Evolutionary conservation across 1,140 invertebrate genomes (phyloP), one percentile per base, ranked within the genome.

Genomic region (Whitmania pigra): DNA sequence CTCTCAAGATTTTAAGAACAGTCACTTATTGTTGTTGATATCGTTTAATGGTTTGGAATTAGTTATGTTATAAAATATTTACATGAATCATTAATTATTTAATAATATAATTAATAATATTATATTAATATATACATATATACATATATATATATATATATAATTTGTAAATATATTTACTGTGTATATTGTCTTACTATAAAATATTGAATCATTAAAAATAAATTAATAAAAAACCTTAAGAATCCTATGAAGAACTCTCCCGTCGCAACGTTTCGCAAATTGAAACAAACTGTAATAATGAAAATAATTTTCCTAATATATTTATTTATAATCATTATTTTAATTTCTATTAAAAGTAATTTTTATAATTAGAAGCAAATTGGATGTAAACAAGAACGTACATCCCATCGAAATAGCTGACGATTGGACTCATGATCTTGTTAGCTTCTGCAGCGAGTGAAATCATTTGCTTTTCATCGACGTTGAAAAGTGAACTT

Each of bases 181-280:
- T n/a, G n/a, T n/a, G n/a, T n/a, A n/a, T n/a, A 6, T 36, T 36
- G 31, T 3, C 6, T 36, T 36, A 36, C 6, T 36, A 36, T 36
- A 36, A 36, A 36, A 36, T 36, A 36, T 36, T 36, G 31, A 5
- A 3, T 49, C 13, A 49, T 17, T 49, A 49, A 3, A 49, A 49
- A 49, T 49, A 49, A 40, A 36, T 66, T n/a, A 1, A 36, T 40
- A 54, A 72, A 57, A 71, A 78, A 85, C 84, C 80, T 99, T 99
- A 11, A 99, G 85, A 76, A 99, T 84, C 77, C 97, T 87, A 83
- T 99, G 99, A 9, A 99, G 86, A 6, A 99, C 96, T 13, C 96
- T 98, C 84, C 98, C 98, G 83, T 99, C 97, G 82, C 97, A 99
- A 15, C 92, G 91, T 83, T 98, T 89, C 13, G 96, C 94, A 83